Evolutionary conservation across 2,797 vertebrate genomes (phyloP).

Genomic region (Aulostomus chinensis): DNA sequence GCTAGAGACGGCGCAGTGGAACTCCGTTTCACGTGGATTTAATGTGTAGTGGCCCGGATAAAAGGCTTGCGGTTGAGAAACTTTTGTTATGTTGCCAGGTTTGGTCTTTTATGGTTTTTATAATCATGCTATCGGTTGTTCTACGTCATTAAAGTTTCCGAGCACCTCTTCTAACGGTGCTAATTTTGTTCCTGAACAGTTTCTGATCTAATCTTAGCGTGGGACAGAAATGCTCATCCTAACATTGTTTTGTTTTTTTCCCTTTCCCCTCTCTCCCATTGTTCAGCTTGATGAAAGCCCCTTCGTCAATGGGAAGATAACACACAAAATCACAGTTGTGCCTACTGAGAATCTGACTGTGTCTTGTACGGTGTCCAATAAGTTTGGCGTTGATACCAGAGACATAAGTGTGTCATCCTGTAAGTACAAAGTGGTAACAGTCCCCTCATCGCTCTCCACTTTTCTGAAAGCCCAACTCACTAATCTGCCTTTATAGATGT

Average conservation of each 20-base stretch:
- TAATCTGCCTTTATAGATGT: constrained; percentile 27
- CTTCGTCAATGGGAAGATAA: constrained; percentile 81
- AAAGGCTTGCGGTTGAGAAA: too few species aligned
- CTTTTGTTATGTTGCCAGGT: too few species aligned
- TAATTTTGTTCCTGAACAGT: background rate
- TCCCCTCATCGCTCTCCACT: constrained; percentile 9
- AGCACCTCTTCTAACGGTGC: background rate
- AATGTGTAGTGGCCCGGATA: too few species aligned
- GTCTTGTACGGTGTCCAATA: constrained; percentile 89
- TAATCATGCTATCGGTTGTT: too few species aligned
- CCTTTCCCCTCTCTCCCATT: background rate
- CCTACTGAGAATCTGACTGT: constrained; percentile 91
- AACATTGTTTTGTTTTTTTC: constrained; percentile 8
- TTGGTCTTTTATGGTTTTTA: too few species aligned
- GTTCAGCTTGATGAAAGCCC: constrained; percentile 61
- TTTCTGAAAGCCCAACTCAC: constrained; percentile 4
- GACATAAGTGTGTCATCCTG: constrained; percentile 89
- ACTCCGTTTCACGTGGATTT: too few species aligned
- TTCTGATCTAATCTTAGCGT: too few species aligned
- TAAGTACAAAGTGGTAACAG: constrained; percentile 80
- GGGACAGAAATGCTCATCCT: too few species aligned
- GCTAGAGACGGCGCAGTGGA: too few species aligned
- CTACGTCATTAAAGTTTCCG: too few species aligned
- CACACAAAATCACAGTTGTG: constrained; percentile 87
- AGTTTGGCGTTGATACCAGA: constrained; percentile 83